phyloP scores from a whole-genome alignment of 2,797 vertebrate genomes.

The Onychomys arenicola region DNA sequence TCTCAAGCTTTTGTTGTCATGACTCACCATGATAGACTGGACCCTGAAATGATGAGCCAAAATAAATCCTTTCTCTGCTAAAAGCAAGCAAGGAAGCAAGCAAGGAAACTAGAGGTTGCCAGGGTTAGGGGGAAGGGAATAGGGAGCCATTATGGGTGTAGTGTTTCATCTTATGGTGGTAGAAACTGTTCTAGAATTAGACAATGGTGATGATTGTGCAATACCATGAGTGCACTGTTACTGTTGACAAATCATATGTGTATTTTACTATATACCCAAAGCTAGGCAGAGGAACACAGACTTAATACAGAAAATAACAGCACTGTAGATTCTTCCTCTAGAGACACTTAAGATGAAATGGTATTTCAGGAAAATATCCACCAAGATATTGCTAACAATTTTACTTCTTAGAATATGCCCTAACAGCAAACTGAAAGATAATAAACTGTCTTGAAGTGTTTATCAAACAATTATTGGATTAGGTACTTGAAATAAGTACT shows the following conservation, averaged over 20 bases:
- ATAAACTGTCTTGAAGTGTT: slow-evolving; percentile 28
- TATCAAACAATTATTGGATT: slow-evolving; percentile 5
- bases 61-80: not conserved
- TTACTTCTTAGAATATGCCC: slow-evolving; percentile 25
- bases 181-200: slow-evolving; percentile 4
- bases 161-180: not conserved
- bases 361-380: slow-evolving; percentile 44
- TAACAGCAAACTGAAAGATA: slow-evolving; percentile 27
- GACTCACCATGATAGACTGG: not conserved
- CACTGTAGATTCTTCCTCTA: not conserved
- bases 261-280: not conserved
- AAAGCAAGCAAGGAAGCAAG: not conserved
- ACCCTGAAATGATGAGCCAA: not conserved
- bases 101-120: not conserved
- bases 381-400: not conserved
- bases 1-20: not conserved
- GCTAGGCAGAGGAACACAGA: slow-evolving; percentile 24
- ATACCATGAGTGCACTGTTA: not conserved
- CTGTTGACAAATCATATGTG: not conserved
- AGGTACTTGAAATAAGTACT: not conserved
- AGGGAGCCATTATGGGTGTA: not conserved
- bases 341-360: not conserved
- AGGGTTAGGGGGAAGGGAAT: not conserved
- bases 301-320: not conserved
- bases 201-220: not conserved